Evolutionary conservation across 2,888 invertebrate species (phyloP), one percentile per base, ranked within the genome.

Genomic region (Dioctria linearis): DNA sequence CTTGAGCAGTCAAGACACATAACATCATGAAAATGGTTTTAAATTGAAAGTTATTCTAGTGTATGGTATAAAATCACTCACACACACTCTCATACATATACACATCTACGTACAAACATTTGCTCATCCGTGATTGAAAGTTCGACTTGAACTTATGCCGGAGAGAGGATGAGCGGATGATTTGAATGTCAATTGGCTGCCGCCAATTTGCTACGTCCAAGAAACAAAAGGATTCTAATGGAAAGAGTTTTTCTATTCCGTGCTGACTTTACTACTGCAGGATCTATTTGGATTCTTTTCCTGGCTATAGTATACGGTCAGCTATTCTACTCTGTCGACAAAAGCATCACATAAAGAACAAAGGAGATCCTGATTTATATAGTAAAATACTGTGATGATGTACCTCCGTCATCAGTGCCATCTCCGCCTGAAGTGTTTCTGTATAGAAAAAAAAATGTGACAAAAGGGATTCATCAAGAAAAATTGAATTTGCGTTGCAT

Each of bases 331-430:
- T 42, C 5, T 42, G 42, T n/a, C 37, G 73, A 73, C 73, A 73
- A 73, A 73, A 42, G 25, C 59, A 42, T 39, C n/a, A 67, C 13
- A 43, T 76, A 69, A 25, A 25, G 75, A 80, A 80, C 80, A 80
- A 81, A 81, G 61, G 78, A n/a, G 25, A 37, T 25, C 57, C 67
- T 67, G 76, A 81, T 81, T 81, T 80, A 79, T 25, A 25, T 80
- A 69, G 81, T 63, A 40, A 40, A 76, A 63, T 63, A 61, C 46
- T 46, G 13, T n/a, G 54, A 63, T 37, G 40, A 63, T 8, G 37
- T 46, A 42, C 66, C 46, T 66, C 46, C 13, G 13, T 66, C 66
- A 42, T 43, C 66, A n/a, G 46, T 42, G 43, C 59, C 25, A 75
- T 59, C 25, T 13, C 59, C 13, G 37, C 4, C 5, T n/a, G 49